Evolutionary conservation across 2,888 invertebrate species (phyloP).

Genomic region (Leuctra nigra): DNA sequence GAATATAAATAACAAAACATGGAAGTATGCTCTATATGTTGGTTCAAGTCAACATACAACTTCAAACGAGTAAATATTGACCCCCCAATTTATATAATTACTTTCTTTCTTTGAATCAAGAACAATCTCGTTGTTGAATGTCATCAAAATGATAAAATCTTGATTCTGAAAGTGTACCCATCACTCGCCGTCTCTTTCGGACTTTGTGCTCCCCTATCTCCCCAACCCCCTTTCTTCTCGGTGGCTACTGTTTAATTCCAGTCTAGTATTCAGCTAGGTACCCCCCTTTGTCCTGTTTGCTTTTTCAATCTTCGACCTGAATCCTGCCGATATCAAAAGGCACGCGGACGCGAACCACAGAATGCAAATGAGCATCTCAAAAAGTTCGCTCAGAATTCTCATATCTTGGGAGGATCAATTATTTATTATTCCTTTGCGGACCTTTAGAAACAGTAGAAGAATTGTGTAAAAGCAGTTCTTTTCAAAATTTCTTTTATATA

Average conservation of each 20-base stretch:
- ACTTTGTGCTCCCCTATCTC: background rate
- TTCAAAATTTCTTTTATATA: too few species aligned
- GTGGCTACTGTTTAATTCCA: background rate
- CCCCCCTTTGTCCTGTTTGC: conserved; percentile 13
- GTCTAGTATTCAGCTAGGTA: conserved; percentile 9
- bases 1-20: conserved; percentile 19
- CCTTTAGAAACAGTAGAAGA: conserved; percentile 3
- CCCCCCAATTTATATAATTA: background rate
- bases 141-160: too few species aligned
- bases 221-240: background rate
- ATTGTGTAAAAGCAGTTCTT: conserved; percentile 1
- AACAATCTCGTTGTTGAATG: background rate
- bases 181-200: background rate
- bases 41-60: too few species aligned
- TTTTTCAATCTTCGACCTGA: conserved; percentile 16
- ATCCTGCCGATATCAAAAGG: conserved; percentile 16
- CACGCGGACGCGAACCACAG: background rate
- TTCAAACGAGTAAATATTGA: conserved; percentile 27
- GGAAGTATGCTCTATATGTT: too few species aligned
- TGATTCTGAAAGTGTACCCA: background rate
- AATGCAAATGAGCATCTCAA: conserved; percentile 12
- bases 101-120: background rate
- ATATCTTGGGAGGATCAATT: conserved; percentile 12
- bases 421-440: conserved; percentile 6
- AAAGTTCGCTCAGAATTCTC: conserved; percentile 5